Evolutionary conservation across 2,888 invertebrate genomes (phyloP), one percentile per base, ranked within the genome.

Genomic region (Synergus itoensis): DNA sequence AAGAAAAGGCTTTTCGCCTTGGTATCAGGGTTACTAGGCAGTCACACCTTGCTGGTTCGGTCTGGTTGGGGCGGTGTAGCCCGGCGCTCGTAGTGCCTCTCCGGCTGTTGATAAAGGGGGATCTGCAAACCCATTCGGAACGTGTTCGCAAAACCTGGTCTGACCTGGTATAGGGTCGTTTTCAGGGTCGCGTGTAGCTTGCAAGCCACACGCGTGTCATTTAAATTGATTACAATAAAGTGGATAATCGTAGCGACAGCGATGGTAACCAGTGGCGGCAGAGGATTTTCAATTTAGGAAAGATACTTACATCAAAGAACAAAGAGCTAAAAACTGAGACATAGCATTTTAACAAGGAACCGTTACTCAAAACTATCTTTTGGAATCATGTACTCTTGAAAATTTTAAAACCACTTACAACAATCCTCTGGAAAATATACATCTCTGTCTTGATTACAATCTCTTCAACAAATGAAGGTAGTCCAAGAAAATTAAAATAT

Each of bases 91-190:
- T 92, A 92, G 92, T 92, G 93, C 90, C 93, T 93, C 92, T 93
- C 93, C 92, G 93, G 94, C 93, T 94, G 94, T 93, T 94, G 94
- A 93, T 94, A 94, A 93, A 94, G 93, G 93, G 94, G 94, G 92
- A 94, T 94, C 94, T 94, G 93, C 92, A 92, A 92, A 92, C 89
- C 92, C 92, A 91, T 89, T 91, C 89, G 90, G 88, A 91, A 91
- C 88, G 91, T 91, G 91, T 91, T 91, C 91, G 91, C 91, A 91
- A 89, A 92, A 90, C 93, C 93, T 92, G 93, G 80, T 88, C 87
- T 82, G 76, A 81, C 81, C 80, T 83, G 69, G 77, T 77, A 80
- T 75, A 75, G 80, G 80, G 48, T 80, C 81, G 80, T 80, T 79
- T 53, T 48, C 48, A 73, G 73, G 53, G 73, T 40, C 36, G 16